These are phyloP conservation scores for Quadroppia sp. DNA, from an alignment of 2,888 invertebrate species.

Conservation along the genomic window DNA sequence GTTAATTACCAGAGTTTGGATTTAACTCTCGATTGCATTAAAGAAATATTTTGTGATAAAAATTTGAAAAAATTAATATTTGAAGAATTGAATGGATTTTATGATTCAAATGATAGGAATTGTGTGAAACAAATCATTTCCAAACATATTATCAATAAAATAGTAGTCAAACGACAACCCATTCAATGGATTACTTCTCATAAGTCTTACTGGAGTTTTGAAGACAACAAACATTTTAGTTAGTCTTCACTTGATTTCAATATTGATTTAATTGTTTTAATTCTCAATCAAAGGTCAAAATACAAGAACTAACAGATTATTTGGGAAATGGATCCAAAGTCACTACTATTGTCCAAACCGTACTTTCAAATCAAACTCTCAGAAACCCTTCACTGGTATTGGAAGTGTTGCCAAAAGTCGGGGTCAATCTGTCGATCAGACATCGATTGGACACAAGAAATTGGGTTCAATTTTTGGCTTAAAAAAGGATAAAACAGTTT, in stretches of 20 bases:
- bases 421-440: neutral
- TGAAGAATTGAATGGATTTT: neutral
- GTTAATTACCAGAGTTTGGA: neutral
- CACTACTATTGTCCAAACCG: conserved; percentile 12
- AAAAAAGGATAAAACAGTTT: conserved; percentile 29
- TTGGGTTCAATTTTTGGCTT: conserved; percentile 34
- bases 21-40: neutral
- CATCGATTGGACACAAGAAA: conserved; percentile 23
- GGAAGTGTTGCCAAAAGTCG: conserved; percentile 27
- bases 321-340: neutral
- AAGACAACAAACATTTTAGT: conserved; percentile 13
- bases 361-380: conserved; percentile 23
- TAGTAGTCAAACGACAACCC: neutral
- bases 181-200: conserved; percentile 16
- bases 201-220: conserved; percentile 4
- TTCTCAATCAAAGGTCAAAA: neutral
- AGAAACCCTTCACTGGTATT: conserved; percentile 32
- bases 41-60: conserved; percentile 13
- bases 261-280: neutral
- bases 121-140: neutral
- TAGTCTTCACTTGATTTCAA: neutral
- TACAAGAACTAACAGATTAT: neutral
- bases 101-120: neutral
- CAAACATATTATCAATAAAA: neutral
- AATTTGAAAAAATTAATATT: neutral